These are phyloP conservation scores for Epinephelus coioides DNA, from an alignment of 2,797 vertebrate species.

Conservation along the genomic window DNA sequence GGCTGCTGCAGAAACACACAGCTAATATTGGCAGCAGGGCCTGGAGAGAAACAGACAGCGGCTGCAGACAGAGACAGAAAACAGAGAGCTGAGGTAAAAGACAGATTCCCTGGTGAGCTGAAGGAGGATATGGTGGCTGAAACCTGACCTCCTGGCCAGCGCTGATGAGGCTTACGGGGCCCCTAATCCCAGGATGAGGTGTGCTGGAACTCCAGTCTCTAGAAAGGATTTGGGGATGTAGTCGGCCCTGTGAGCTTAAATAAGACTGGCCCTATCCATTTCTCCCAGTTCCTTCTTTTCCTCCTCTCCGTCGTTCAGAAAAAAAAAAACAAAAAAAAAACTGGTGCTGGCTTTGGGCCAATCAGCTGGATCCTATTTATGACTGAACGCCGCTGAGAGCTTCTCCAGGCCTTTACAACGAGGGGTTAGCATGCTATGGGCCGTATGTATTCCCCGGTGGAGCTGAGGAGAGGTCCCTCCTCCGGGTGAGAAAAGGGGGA, in stretches of 20 bases:
- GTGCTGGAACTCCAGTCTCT: constrained; percentile 58
- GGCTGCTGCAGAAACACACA: constrained; percentile 50
- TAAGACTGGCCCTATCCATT: constrained; percentile 54
- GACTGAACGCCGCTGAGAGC: constrained; percentile 65
- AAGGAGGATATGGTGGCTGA: constrained; percentile 69
- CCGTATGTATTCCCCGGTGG: constrained; percentile 64
- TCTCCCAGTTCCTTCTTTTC: constrained; percentile 19
- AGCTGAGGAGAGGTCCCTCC: constrained; percentile 64
- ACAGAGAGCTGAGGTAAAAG: constrained; percentile 57
- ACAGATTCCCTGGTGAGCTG: constrained; percentile 62
- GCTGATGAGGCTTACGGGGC: constrained; percentile 71
- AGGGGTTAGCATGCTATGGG: constrained; percentile 73
- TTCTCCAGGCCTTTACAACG: constrained; percentile 61
- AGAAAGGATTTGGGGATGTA: constrained; percentile 70
- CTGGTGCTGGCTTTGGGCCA: constrained; percentile 75
- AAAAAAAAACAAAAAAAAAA: constrained; percentile 30
- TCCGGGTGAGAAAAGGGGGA: constrained; percentile 35
- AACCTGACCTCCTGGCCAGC: constrained; percentile 70
- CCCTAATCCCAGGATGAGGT: constrained; percentile 78
- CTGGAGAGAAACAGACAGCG: constrained; percentile 31
- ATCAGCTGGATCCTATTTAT: constrained; percentile 86
- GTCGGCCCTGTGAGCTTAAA: constrained; percentile 62
- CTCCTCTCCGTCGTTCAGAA: constrained; percentile 7
- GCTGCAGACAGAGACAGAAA: constrained; percentile 24
- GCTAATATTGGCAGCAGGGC: constrained; percentile 60